phyloP scores from a whole-genome alignment of 2,888 invertebrate species.

The Thecophora atra region DNA sequence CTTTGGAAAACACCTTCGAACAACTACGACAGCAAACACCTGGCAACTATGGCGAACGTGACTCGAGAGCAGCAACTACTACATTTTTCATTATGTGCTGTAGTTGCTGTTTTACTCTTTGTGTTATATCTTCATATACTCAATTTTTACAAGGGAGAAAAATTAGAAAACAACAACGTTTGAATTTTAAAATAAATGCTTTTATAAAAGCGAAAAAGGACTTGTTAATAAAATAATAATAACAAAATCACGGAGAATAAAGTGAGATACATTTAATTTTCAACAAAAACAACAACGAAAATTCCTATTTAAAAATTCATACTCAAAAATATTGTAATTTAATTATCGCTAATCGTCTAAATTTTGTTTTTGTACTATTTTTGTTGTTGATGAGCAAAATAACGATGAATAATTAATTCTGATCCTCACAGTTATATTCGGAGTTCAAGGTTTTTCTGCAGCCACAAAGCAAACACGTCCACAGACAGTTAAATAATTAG shows the following conservation, averaged over 20 bases:
- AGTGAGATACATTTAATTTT: too few relatives aligned
- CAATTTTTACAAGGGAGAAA: neutral
- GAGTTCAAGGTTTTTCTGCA: too few relatives aligned
- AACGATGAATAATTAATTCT: neutral
- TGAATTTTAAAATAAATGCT: slow-evolving; percentile 1
- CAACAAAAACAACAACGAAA: too few relatives aligned
- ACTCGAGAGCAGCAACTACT: neutral
- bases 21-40: neutral
- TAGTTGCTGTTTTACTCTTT: too few relatives aligned
- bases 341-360: too few relatives aligned
- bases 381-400: too few relatives aligned
- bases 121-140: too few relatives aligned
- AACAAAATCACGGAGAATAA: neutral
- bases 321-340: too few relatives aligned
- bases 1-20: neutral
- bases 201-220: neutral
- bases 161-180: neutral
- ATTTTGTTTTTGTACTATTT: too few relatives aligned
- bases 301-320: too few relatives aligned
- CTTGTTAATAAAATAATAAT: neutral
- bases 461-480: too few relatives aligned
- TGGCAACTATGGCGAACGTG: neutral
- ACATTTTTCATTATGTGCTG: neutral
- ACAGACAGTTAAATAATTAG: too few relatives aligned
- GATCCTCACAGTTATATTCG: neutral